phyloP scores from a whole-genome alignment of 1,140 invertebrate genomes.

The Heliconius himera region DNA sequence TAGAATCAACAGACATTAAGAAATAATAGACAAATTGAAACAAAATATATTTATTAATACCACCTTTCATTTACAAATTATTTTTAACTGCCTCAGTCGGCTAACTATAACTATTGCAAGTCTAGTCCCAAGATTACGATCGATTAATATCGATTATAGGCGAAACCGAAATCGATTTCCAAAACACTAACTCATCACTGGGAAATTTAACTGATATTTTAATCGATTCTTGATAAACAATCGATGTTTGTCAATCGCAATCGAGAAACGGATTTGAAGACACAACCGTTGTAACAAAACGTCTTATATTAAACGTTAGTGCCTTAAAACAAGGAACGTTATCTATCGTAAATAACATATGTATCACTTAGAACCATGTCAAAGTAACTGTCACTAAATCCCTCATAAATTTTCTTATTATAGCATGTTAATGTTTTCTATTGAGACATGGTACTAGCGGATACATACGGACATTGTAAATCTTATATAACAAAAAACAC shows the following conservation, averaged over 20 bases:
- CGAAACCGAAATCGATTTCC: background rate
- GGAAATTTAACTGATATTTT: background rate
- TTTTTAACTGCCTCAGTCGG: constrained; percentile 57
- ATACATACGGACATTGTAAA: constrained; percentile 1
- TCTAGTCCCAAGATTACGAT: constrained; percentile 1
- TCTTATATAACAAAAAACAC: constrained; percentile 22
- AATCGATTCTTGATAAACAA: background rate
- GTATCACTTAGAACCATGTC: constrained; percentile 23
- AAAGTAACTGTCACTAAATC: background rate
- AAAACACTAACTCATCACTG: background rate
- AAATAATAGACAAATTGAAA: constrained; percentile 52
- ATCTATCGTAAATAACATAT: constrained; percentile 55
- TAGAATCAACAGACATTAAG: background rate
- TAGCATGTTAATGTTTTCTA: background rate
- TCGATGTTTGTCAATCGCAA: constrained; percentile 10
- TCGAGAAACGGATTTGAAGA: constrained; percentile 43
- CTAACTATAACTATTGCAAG: constrained; percentile 60
- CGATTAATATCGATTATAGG: background rate
- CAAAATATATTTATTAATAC: constrained; percentile 79
- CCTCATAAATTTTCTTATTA: background rate
- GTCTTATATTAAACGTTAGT: constrained; percentile 64
- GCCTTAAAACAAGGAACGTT: constrained; percentile 72
- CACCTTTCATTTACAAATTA: constrained; percentile 75
- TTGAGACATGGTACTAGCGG: constrained; percentile 3
- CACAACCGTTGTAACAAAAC: constrained; percentile 72